Conservation (phyloP, 2,113 vertebrate species). For the Lathamus discolor region DNA sequence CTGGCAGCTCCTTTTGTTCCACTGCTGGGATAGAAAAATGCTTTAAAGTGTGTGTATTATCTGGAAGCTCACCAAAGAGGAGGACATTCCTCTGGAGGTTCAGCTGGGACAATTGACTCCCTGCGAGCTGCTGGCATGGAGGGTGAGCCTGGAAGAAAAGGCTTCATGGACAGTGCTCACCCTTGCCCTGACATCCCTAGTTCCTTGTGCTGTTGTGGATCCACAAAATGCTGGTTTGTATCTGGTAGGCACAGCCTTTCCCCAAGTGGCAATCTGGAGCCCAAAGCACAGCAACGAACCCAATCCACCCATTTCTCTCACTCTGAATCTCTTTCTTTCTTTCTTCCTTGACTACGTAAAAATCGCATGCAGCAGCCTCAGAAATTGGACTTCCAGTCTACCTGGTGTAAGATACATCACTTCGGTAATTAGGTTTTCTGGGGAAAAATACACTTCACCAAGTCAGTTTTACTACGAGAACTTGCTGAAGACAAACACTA, state of each 20-base stretch:
- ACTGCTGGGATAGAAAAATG: neutral
- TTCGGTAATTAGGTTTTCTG: neutral
- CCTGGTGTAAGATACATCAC: neutral
- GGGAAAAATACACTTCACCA: neutral
- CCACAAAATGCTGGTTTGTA: neutral
- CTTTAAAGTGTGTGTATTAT: neutral
- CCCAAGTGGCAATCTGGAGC: neutral
- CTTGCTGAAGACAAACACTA: neutral
- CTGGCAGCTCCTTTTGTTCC: neutral
- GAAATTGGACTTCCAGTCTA: neutral
- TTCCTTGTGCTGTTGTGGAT: fast-evolving
- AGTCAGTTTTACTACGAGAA: neutral
- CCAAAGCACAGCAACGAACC: neutral
- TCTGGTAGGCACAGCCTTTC: neutral
- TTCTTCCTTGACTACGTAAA: neutral
- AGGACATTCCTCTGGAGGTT: constrained; percentile 4
- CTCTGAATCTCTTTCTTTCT: neutral
- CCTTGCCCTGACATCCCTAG: neutral
- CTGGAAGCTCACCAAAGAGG: constrained; percentile 14
- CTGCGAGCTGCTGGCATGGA: neutral
- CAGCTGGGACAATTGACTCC: neutral
- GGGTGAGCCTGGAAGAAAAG: neutral
- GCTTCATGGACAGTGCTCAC: neutral
- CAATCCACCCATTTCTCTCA: neutral
- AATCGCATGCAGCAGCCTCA: neutral